These are phyloP conservation scores for Diabrotica undecimpunctata DNA, from an alignment of 1,140 invertebrate genomes.

Conservation along the genomic window DNA sequence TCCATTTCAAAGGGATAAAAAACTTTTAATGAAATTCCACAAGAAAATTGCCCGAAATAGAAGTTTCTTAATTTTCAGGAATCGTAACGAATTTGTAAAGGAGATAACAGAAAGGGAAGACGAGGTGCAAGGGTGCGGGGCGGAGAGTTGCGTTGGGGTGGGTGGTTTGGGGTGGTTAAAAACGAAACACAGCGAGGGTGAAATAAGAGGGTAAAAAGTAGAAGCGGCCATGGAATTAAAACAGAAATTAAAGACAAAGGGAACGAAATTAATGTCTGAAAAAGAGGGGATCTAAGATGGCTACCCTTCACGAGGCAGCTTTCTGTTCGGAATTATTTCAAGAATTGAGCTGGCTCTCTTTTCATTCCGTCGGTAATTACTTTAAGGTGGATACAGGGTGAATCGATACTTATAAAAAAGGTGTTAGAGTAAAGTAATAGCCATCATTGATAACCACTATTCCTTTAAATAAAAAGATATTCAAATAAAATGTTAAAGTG, in stretches of 20 bases:
- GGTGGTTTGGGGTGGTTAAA: conserved; percentile 19
- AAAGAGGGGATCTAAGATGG: conserved; percentile 31
- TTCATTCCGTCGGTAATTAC: background rate
- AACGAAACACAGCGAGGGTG: conserved; percentile 31
- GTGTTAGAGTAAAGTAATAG: too few relatives aligned
- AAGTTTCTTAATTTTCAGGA: conserved; percentile 17
- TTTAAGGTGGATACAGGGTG: conserved; percentile 6
- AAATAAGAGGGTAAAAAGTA: conserved; percentile 42
- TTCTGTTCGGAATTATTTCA: conserved; percentile 19
- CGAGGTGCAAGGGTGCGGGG: conserved; percentile 10
- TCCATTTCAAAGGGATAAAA: background rate
- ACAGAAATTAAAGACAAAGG: conserved; percentile 42
- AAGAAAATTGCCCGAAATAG: conserved; percentile 11
- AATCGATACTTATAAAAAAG: too few relatives aligned
- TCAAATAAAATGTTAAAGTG: too few relatives aligned
- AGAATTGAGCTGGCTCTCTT: conserved; percentile 9
- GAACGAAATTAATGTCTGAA: conserved; percentile 35
- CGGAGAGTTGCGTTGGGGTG: background rate
- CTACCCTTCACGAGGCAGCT: conserved; percentile 15
- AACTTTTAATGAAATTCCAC: conserved; percentile 11
- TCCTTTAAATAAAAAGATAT: too few relatives aligned
- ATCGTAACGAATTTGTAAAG: conserved; percentile 19
- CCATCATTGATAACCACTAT: too few relatives aligned
- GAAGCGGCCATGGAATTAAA: conserved; percentile 41
- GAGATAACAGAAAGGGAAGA: conserved; percentile 18